Evolutionary conservation across 2,113 vertebrate genomes (phyloP).

Genomic region (Macquaria ambigua): DNA sequence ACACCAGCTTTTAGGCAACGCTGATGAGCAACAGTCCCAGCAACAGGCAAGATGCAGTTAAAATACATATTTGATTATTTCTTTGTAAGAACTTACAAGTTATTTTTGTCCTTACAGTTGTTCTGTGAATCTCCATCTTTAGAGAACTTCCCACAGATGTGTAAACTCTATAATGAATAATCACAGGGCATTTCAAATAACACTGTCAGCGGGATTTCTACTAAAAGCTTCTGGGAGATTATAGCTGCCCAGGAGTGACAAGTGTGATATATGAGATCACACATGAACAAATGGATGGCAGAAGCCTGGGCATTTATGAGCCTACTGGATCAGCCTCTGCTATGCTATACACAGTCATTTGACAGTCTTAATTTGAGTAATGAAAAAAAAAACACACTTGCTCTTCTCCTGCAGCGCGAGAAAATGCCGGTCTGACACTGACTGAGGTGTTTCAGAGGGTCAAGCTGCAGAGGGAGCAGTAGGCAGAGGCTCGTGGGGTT

Average conservation of each 20-base stretch:
- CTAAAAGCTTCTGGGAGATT: slow-evolving; percentile 68
- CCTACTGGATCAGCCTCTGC: slow-evolving; percentile 27
- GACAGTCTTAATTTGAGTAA: slow-evolving; percentile 60
- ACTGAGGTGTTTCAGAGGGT: slow-evolving; percentile 26
- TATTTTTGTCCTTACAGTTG: slow-evolving; percentile 6
- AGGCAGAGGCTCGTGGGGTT: slow-evolving; percentile 11
- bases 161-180: slow-evolving; percentile 62
- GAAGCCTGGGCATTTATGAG: slow-evolving; percentile 61
- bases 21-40: neutral
- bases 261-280: slow-evolving; percentile 70
- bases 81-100: neutral
- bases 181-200: slow-evolving; percentile 68
- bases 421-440: slow-evolving; percentile 3
- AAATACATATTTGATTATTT: slow-evolving; percentile 12
- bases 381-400: slow-evolving; percentile 42
- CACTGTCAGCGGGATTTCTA: slow-evolving; percentile 60
- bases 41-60: neutral
- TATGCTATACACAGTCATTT: slow-evolving; percentile 44
- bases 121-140: slow-evolving; percentile 5
- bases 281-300: slow-evolving; percentile 66
- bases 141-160: slow-evolving; percentile 29
- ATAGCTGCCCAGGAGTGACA: slow-evolving; percentile 54
- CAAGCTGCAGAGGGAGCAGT: slow-evolving; percentile 11
- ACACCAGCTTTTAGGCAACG: slow-evolving; percentile 12
- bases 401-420: slow-evolving; percentile 13